Evolutionary conservation across 2,113 vertebrate species (phyloP), one percentile per base, ranked within the genome.

Genomic region (Platichthys flesus): DNA sequence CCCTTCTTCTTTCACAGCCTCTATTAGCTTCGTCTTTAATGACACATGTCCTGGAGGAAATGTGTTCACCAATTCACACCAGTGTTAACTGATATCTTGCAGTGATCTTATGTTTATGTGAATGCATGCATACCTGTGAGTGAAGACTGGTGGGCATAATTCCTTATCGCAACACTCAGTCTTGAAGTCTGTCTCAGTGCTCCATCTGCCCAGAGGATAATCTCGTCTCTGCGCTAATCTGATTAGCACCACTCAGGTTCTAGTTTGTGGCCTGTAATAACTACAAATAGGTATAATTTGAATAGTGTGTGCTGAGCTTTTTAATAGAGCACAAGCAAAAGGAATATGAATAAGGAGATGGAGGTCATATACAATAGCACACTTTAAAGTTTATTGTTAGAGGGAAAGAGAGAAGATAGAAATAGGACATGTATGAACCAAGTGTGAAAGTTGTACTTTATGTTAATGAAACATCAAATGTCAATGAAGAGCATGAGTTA

Each of bases 161-260:
- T 57, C 45, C 15, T 76, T 26, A 14, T 61, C n/a, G 9, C 24
- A 54, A 51, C 6, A 61, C 23, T 45, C 55, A 40, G 5, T 31
- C 51, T 40, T 66, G 51, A 47, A 14, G 18, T 9, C 55, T 42
- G 49, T 45, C 73, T 63, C 45, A 56, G 15, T 24, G 81, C 71
- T 81, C 89, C 91, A 90, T 91, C 89, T 93, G 88, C 71, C 15
- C 54, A 18, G 18, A 51, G 35, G 71, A 71, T 92, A 91, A 90
- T 90, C 87, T 59, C n/a, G 73, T 75, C 70, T 35, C 73, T 54
- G 66, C 12, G 14, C 24, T 89, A 89, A 92, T 91, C 86, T 85
- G 79, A 92, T 91, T 90, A 92, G 54, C 57, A 56, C 24, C 42
- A 23, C 20, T 35, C 66, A 80, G 75, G 76, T 49, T 72, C n/a